phyloP scores from a whole-genome alignment of 2,888 invertebrate species.

The Synergus laeviventris region DNA sequence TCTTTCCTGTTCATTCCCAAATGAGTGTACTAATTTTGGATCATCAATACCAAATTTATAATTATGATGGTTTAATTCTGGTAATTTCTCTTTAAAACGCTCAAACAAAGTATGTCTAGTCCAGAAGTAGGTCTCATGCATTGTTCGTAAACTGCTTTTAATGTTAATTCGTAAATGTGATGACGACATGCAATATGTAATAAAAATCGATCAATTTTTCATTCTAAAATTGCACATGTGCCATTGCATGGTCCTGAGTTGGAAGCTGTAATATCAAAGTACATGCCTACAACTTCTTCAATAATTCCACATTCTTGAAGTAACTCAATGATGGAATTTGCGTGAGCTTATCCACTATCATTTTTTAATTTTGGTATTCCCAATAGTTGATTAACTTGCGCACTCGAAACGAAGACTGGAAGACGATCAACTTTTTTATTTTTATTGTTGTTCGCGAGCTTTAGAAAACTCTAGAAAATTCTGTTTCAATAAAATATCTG shows the following conservation, averaged over 20 bases:
- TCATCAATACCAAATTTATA: background rate
- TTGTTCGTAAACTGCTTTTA: constrained; percentile 43
- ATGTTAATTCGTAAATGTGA: constrained; percentile 59
- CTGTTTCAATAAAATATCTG: no score
- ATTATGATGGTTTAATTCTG: background rate
- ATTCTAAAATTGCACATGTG: constrained; percentile 56
- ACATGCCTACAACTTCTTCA: background rate
- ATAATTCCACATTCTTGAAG: background rate
- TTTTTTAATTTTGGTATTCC: background rate
- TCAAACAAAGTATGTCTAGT: background rate
- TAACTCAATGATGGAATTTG: background rate
- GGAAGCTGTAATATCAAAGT: background rate
- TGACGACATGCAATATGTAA: constrained; percentile 60
- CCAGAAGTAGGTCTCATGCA: background rate
- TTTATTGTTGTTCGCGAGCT: no score
- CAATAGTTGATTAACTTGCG: background rate
- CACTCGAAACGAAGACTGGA: constrained; percentile 41
- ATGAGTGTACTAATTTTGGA: background rate
- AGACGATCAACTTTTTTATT: constrained; percentile 41
- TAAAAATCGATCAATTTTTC: constrained; percentile 55
- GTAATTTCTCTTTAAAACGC: background rate
- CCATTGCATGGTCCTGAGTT: constrained; percentile 42
- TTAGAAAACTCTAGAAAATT: no score
- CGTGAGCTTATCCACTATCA: background rate
- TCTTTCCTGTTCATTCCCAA: background rate